Evolutionary conservation across 1,140 invertebrate species (phyloP).

Genomic region (Leptinotarsa defecta): DNA sequence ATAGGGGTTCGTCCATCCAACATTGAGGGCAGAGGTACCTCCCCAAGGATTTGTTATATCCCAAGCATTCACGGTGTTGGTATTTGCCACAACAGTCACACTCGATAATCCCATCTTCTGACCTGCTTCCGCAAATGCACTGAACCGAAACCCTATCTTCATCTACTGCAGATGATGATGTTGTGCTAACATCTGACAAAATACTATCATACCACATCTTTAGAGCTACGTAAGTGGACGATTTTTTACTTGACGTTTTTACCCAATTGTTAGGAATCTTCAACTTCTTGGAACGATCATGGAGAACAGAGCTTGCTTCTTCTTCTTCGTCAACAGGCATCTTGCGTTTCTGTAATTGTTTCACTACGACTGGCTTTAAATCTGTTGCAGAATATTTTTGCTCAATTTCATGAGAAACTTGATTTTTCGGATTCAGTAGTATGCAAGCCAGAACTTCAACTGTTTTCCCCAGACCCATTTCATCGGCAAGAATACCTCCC

Average conservation of each 20-base stretch:
- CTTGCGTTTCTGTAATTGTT: constrained; percentile 34
- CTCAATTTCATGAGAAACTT: constrained; percentile 10
- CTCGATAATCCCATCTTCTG: constrained; percentile 51
- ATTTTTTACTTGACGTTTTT: constrained; percentile 33
- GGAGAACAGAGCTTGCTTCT: constrained; percentile 7
- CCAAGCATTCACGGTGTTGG: constrained; percentile 68
- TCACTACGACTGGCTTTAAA: constrained; percentile 28
- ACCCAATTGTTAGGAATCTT: constrained; percentile 38
- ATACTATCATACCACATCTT: constrained; percentile 45
- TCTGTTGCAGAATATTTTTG: constrained; percentile 5
- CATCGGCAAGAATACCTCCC: constrained; percentile 83
- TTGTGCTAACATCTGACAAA: constrained; percentile 36
- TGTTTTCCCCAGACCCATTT: constrained; percentile 86
- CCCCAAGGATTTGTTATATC: constrained; percentile 55
- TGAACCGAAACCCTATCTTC: constrained; percentile 35
- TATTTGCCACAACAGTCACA: constrained; percentile 63
- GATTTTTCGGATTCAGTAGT: constrained; percentile 61
- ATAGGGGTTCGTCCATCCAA: constrained; percentile 58
- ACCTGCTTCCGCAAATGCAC: constrained; percentile 53
- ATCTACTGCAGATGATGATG: background rate
- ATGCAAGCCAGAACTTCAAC: constrained; percentile 76
- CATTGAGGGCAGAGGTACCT: constrained; percentile 69
- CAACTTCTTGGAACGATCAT: constrained; percentile 33
- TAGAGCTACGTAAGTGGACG: constrained; percentile 37
- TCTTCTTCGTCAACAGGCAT: constrained; percentile 17